Percentiles rank a stretch among this genome's conserved stretches.
Evolutionary conservation across 2,797 vertebrate genomes (phyloP).

Genomic region (Neosalanx taihuensis): DNA sequence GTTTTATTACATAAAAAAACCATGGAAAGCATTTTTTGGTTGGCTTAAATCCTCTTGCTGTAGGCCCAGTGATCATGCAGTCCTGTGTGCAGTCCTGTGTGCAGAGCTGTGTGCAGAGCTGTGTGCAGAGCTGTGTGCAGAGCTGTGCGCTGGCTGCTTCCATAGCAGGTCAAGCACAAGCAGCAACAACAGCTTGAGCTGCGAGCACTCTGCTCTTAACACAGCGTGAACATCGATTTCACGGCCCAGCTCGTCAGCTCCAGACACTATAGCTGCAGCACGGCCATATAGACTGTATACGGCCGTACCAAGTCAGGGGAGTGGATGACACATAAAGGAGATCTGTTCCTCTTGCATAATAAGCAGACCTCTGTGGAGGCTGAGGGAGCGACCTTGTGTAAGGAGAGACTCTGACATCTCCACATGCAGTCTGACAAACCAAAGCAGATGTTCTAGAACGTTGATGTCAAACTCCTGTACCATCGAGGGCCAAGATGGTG

Average conservation of each 20-base stretch:
- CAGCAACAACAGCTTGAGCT: slow-evolving; percentile 50
- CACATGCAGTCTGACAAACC: too few relatives aligned
- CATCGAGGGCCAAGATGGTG: too few relatives aligned
- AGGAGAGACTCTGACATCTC: too few relatives aligned
- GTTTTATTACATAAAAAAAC: too few relatives aligned
- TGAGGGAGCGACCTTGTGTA: not conserved
- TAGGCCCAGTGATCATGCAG: too few relatives aligned
- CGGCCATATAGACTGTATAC: slow-evolving; percentile 28
- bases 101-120: too few relatives aligned
- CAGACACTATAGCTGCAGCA: slow-evolving; percentile 49
- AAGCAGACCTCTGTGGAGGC: slow-evolving; percentile 32
- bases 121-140: not conserved
- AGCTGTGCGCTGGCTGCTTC: not conserved
- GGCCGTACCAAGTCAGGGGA: slow-evolving; percentile 34
- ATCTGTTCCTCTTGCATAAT: slow-evolving; percentile 39
- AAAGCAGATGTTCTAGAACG: too few relatives aligned
- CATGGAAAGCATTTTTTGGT: too few relatives aligned
- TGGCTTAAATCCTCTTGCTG: too few relatives aligned
- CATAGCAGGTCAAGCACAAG: slow-evolving; percentile 2
- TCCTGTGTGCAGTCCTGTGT: too few relatives aligned
- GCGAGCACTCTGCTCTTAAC: slow-evolving; percentile 58
- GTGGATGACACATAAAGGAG: slow-evolving; percentile 52
- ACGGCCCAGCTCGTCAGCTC: slow-evolving; percentile 60
- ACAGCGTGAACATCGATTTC: slow-evolving; percentile 73
- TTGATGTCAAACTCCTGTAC: too few relatives aligned